Percentiles rank a stretch among this genome's conserved stretches.
phyloP scores from a whole-genome alignment of 2,888 invertebrate genomes.

The Mythimna albipuncta region DNA sequence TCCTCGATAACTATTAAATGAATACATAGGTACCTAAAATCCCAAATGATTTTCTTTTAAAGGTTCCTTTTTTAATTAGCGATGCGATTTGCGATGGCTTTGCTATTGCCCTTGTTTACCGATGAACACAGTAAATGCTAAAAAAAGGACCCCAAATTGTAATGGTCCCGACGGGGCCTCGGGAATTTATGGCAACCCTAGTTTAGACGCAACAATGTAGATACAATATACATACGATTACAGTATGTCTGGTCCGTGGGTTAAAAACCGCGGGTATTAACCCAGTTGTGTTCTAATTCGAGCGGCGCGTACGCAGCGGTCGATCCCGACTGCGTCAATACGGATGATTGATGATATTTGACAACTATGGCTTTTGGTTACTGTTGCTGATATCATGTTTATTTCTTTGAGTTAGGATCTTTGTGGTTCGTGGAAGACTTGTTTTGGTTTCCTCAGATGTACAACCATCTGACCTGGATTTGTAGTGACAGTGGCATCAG shows the following conservation, averaged over 20 bases:
- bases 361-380: constrained; percentile 50
- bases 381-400: constrained; percentile 33
- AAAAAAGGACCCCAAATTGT: no score
- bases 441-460: neutral
- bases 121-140: no score
- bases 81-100: no score
- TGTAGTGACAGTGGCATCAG: neutral
- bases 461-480: constrained; percentile 13
- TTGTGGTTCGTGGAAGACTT: constrained; percentile 17
- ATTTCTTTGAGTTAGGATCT: constrained; percentile 20
- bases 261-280: constrained; percentile 76
- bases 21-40: no score
- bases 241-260: constrained; percentile 58
- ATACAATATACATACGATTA: constrained; percentile 67
- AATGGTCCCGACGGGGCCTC: no score
- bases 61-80: no score
- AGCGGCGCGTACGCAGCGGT: constrained; percentile 65
- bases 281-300: constrained; percentile 81
- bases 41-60: no score
- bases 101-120: no score
- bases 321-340: constrained; percentile 57
- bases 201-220: constrained; percentile 63
- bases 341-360: constrained; percentile 63
- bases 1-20: no score
- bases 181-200: no score